Conservation (phyloP, 2,113 vertebrate species). For the Carassius carassius region DNA sequence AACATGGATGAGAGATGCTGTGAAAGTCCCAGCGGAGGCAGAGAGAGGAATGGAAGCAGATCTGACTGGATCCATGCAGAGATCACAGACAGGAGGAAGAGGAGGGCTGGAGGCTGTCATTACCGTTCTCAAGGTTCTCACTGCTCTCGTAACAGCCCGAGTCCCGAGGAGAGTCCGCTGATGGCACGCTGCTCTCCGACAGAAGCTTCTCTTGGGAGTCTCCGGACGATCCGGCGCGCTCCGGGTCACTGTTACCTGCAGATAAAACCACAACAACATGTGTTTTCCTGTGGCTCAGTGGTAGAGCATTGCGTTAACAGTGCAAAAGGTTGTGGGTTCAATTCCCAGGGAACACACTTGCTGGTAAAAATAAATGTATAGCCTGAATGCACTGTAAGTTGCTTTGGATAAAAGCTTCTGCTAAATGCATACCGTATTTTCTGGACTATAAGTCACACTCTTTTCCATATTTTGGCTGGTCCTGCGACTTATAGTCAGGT, state of each 20-base stretch:
- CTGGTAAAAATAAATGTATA: too few relatives aligned
- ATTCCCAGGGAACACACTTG: too few relatives aligned
- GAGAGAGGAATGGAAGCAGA: conserved; percentile 39
- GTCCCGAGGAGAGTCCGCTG: conserved; percentile 88
- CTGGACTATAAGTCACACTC: too few relatives aligned
- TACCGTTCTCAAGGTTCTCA: conserved; percentile 94
- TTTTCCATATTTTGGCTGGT: too few relatives aligned
- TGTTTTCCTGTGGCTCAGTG: neutral
- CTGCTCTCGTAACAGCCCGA: conserved; percentile 97
- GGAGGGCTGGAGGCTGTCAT: conserved; percentile 64
- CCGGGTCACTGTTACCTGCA: conserved; percentile 90
- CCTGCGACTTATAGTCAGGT: too few relatives aligned
- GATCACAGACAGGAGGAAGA: conserved; percentile 59
- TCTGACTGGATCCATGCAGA: conserved; percentile 47
- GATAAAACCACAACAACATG: conserved; percentile 14
- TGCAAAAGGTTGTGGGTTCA: too few relatives aligned
- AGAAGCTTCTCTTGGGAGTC: conserved; percentile 89
- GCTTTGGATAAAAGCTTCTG: too few relatives aligned
- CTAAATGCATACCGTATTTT: too few relatives aligned
- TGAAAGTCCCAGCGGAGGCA: conserved; percentile 12
- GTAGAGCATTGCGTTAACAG: too few relatives aligned
- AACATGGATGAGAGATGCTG: conserved; percentile 31
- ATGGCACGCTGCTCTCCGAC: conserved; percentile 75
- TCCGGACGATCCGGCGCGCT: conserved; percentile 73
- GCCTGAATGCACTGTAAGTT: too few relatives aligned